Percentiles rank a stretch among this genome's conserved stretches.
phyloP scores from a whole-genome alignment of 2,113 vertebrate genomes.

The Bombycilla garrulus region DNA sequence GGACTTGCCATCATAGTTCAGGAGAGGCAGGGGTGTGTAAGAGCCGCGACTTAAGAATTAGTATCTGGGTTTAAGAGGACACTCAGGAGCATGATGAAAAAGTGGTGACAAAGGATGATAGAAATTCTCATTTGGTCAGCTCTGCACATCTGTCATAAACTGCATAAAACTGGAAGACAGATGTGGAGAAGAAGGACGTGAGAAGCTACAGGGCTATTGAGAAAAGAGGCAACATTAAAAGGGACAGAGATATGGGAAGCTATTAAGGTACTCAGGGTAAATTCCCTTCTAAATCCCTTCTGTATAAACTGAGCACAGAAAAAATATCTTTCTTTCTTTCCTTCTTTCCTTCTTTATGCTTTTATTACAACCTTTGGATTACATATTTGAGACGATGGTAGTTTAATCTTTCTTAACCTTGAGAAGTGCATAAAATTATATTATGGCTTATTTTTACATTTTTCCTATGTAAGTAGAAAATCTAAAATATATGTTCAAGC shows the following conservation, averaged over 20 bases:
- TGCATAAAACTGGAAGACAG: not conserved
- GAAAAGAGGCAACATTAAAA: not conserved
- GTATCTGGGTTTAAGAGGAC: not conserved
- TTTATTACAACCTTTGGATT: no score
- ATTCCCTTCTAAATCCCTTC: rapidly evolving
- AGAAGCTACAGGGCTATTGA: not conserved
- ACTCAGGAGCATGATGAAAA: rapidly evolving
- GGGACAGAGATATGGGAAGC: not conserved
- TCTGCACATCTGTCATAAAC: not conserved
- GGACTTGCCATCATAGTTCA: not conserved
- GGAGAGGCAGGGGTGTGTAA: not conserved
- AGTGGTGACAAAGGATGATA: not conserved
- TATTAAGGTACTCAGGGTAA: not conserved
- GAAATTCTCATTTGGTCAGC: not conserved
- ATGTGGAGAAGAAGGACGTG: not conserved
- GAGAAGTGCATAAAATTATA: not conserved
- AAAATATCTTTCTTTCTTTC: not conserved
- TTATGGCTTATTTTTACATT: not conserved
- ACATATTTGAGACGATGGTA: not conserved
- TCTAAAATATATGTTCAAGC: not conserved
- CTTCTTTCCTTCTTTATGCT: not conserved
- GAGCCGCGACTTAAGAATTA: not conserved
- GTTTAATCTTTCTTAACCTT: not conserved
- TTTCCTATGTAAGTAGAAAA: not conserved
- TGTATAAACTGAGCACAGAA: not conserved